Conservation (phyloP, 2,888 invertebrate genomes). For the Dicyrtoma fusca region DNA sequence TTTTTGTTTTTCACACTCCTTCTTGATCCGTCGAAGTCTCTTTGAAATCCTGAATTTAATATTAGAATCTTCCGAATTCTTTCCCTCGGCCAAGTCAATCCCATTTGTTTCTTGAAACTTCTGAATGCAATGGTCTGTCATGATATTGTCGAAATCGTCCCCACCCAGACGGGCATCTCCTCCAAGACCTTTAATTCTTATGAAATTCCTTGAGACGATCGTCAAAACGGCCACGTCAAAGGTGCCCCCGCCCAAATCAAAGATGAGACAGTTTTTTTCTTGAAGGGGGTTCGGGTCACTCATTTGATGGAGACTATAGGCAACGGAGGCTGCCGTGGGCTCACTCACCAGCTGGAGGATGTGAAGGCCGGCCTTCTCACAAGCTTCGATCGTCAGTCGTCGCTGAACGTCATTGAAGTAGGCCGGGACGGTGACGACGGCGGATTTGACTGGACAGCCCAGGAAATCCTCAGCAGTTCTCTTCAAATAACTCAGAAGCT, state of each 20-base stretch:
- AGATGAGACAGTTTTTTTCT: slow-evolving; percentile 31
- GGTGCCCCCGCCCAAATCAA: slow-evolving; percentile 44
- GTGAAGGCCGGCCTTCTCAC: slow-evolving; percentile 77
- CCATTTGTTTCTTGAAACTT: slow-evolving; percentile 27
- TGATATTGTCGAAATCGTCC: slow-evolving; percentile 36
- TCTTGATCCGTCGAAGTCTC: slow-evolving; percentile 25
- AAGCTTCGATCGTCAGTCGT: slow-evolving; percentile 80
- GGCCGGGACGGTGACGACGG: slow-evolving; percentile 79
- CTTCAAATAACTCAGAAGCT: slow-evolving; percentile 85
- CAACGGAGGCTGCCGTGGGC: slow-evolving; percentile 79
- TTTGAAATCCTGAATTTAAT: too few relatives aligned
- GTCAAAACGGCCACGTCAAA: slow-evolving; percentile 45
- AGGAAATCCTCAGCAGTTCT: slow-evolving; percentile 85
- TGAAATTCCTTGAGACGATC: not conserved
- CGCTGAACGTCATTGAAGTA: slow-evolving; percentile 72
- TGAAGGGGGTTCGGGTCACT: not conserved
- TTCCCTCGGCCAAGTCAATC: slow-evolving; percentile 13
- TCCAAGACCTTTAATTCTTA: slow-evolving; percentile 18
- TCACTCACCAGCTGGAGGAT: slow-evolving; percentile 88
- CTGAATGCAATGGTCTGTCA: slow-evolving; percentile 58
- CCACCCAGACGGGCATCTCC: slow-evolving; percentile 40
- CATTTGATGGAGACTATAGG: slow-evolving; percentile 21
- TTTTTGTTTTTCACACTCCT: slow-evolving; percentile 38
- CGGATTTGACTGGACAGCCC: slow-evolving; percentile 77
- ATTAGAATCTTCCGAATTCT: not conserved